Evolutionary conservation across 2,888 invertebrate genomes (phyloP).

Genomic region (Unio delphinus): DNA sequence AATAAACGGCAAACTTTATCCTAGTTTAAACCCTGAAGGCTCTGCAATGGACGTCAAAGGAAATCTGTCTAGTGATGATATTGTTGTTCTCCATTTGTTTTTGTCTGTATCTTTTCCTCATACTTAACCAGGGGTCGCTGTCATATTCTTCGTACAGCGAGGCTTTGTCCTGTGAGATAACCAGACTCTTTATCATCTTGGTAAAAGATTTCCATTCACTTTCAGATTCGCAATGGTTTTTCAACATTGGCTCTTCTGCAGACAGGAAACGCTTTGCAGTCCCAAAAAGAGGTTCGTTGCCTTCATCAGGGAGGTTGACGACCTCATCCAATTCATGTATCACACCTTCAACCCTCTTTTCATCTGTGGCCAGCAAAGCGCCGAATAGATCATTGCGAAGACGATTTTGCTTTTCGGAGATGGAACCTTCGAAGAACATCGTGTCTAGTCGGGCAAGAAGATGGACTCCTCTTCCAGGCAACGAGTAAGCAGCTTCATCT

Average conservation of each 20-base stretch:
- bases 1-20: background rate
- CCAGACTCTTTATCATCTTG: conserved; percentile 1
- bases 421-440: conserved; percentile 33
- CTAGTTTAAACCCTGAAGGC: background rate
- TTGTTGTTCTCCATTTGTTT: conserved; percentile 7
- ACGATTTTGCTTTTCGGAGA: conserved; percentile 15
- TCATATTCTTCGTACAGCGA: conserved; percentile 37
- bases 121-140: conserved; percentile 40
- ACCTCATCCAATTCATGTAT: conserved; percentile 15
- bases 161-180: conserved; percentile 21
- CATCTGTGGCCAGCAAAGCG: conserved; percentile 9
- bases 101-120: conserved; percentile 29
- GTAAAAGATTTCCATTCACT: conserved; percentile 28
- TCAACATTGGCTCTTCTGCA: conserved; percentile 30
- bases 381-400: conserved; percentile 13
- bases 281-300: too few relatives aligned
- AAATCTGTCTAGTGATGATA: conserved; percentile 17
- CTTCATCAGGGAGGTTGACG: conserved; percentile 9
- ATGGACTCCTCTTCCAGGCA: too few relatives aligned
- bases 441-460: conserved; percentile 14
- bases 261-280: conserved; percentile 23
- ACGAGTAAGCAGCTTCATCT: too few relatives aligned
- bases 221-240: conserved; percentile 22
- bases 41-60: conserved; percentile 22
- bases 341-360: conserved; percentile 4